Conservation (phyloP, 2,888 invertebrate genomes). For the Lasioglossum figueresi region DNA sequence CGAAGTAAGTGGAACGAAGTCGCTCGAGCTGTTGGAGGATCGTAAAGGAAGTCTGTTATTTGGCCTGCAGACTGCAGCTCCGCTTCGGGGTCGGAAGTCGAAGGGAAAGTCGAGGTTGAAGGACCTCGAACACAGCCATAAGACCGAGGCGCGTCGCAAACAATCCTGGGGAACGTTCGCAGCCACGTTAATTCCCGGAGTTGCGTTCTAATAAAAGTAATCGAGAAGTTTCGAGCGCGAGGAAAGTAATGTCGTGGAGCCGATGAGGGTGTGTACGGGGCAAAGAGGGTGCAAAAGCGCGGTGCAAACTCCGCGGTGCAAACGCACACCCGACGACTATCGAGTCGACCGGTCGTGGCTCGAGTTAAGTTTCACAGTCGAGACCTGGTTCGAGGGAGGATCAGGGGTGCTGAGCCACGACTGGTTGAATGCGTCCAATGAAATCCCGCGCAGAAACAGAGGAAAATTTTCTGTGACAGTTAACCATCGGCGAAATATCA, state of each 20-base stretch:
- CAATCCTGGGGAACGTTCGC: constrained; percentile 56
- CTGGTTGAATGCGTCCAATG: constrained; percentile 56
- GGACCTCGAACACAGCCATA: not conserved
- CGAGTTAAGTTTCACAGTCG: constrained; percentile 58
- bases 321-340: constrained; percentile 29
- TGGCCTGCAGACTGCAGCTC: not conserved
- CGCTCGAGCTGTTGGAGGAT: not conserved
- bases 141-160: constrained; percentile 47
- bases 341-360: constrained; percentile 59
- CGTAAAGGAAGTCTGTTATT: constrained; percentile 32
- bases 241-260: constrained; percentile 78
- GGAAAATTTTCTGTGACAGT: constrained; percentile 13
- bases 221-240: constrained; percentile 76
- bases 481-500: constrained; percentile 1
- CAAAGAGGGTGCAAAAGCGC: constrained; percentile 14
- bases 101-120: not conserved
- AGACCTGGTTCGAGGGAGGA: not conserved
- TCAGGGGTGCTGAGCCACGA: not conserved
- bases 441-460: not conserved
- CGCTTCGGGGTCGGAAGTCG: constrained; percentile 4
- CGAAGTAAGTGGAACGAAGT: constrained; percentile 4
- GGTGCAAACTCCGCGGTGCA: not conserved
- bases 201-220: constrained; percentile 79
- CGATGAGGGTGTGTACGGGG: constrained; percentile 30
- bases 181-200: constrained; percentile 74